Percentiles rank a stretch among this genome's conserved stretches.
phyloP scores from a whole-genome alignment of 2,113 vertebrate species.

The Ceyx cyanopectus region DNA sequence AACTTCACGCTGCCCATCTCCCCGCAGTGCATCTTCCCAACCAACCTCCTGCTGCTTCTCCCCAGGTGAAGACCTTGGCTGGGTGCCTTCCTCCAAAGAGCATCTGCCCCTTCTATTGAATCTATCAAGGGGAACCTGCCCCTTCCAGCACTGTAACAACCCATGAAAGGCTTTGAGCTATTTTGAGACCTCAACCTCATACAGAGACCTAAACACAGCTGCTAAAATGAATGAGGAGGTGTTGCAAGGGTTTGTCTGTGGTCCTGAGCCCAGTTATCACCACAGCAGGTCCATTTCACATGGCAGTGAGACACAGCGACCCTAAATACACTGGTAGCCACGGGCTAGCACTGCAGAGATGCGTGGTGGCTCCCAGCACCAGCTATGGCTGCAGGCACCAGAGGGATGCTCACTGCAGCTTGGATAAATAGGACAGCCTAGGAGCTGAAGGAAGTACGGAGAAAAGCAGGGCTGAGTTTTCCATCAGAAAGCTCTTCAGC shows the following conservation, averaged over 20 bases:
- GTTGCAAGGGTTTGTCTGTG: neutral
- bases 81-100: neutral
- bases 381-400: conserved; percentile 21
- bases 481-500: neutral
- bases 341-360: neutral
- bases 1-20: rapidly evolving
- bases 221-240: neutral
- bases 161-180: neutral
- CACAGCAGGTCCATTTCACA: rapidly evolving
- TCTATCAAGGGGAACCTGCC: rapidly evolving
- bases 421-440: conserved; percentile 41
- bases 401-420: neutral
- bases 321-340: neutral
- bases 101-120: neutral
- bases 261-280: neutral
- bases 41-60: rapidly evolving
- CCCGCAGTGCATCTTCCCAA: rapidly evolving
- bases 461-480: neutral
- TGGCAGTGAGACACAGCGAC: neutral
- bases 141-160: neutral
- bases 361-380: neutral
- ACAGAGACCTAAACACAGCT: neutral
- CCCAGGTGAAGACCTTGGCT: neutral
- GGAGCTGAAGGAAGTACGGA: neutral
- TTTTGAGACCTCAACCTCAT: neutral